Evolutionary conservation across 2,113 vertebrate genomes (phyloP).

Genomic region (Cervus canadensis): DNA sequence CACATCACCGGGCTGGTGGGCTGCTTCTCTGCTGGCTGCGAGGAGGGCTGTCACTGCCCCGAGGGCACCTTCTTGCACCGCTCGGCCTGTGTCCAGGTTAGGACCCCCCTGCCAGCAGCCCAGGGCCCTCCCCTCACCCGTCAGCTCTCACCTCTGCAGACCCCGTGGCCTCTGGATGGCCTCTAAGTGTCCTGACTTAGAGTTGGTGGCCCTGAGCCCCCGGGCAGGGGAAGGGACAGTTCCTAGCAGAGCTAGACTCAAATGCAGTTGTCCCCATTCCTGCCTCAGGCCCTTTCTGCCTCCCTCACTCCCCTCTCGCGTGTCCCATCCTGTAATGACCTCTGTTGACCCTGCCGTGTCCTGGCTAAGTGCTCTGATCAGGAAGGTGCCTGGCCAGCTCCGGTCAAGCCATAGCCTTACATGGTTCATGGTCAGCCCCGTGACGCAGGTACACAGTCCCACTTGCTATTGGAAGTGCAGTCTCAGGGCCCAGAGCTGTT

Average conservation of each 20-base stretch:
- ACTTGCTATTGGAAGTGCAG: background rate
- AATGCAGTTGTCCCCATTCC: accelerated
- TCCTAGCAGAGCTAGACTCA: background rate
- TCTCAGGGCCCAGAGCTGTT: background rate
- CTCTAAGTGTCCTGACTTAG: background rate
- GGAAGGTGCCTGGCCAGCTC: background rate
- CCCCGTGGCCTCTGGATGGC: background rate
- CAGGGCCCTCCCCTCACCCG: background rate
- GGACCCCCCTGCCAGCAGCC: background rate
- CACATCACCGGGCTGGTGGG: conserved; percentile 84
- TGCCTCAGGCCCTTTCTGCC: background rate
- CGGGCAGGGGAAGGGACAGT: background rate
- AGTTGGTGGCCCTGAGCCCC: background rate
- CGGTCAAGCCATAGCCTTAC: background rate
- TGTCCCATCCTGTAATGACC: background rate
- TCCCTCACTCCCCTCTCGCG: accelerated
- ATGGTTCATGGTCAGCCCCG: background rate
- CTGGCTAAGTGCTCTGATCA: background rate
- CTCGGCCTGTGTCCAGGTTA: conserved; percentile 83
- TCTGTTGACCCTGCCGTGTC: background rate
- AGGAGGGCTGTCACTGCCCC: conserved; percentile 93
- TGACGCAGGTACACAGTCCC: background rate
- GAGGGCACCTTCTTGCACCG: conserved; percentile 83
- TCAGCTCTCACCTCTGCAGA: background rate
- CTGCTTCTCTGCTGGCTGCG: conserved; percentile 86